Evolutionary conservation across 2,888 invertebrate genomes (phyloP), one percentile per base, ranked within the genome.

Genomic region (Chirona hameri): DNA sequence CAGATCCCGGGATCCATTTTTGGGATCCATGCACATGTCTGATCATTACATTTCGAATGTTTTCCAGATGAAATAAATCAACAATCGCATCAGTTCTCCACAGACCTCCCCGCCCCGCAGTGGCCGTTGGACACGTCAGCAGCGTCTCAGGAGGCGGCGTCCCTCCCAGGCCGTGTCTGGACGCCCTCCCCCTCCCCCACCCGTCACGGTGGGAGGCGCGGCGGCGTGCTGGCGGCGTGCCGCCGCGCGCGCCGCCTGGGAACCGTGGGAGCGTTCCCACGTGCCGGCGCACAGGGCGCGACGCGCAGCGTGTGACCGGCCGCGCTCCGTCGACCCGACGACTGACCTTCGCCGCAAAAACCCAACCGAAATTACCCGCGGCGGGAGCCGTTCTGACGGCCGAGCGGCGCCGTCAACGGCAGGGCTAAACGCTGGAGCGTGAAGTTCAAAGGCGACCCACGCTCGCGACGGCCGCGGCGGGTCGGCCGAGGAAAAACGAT

Each of bases 231-330:
- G 31, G 72, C 72, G 72, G 72, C 72, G 72, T 72, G 72, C 72
- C 72, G 27, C 29, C 29, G 31, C 72, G 29, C 72, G 72, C 72
- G 72, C 72, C 72, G 72, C 72, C 29, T 72, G 72, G 72, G 72
- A 72, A 72, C 72, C 72, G 31, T 72, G 72, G 72, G 72, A 72
- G 7, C 72, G 72, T 72, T 72, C 72, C 27, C 72, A 72, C 72
- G 72, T 72, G 72, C 72, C 72, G 72, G 72, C 72, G 72, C 72
- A 31, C 72, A 14, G 29, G 72, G 72, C 72, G 31, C 29, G 72
- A 72, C 72, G 72, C 72, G 72, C 72, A 72, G 29, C 72, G 72
- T 72, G 72, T 72, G 72, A 72, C 72, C 72, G 18, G 72, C 27
- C 27, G 29, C 72, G 72, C 72, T 72, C 27, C 72, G 72, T 31